Evolutionary conservation across 2,113 vertebrate genomes (phyloP).

Genomic region (Nothobranchius furzeri): DNA sequence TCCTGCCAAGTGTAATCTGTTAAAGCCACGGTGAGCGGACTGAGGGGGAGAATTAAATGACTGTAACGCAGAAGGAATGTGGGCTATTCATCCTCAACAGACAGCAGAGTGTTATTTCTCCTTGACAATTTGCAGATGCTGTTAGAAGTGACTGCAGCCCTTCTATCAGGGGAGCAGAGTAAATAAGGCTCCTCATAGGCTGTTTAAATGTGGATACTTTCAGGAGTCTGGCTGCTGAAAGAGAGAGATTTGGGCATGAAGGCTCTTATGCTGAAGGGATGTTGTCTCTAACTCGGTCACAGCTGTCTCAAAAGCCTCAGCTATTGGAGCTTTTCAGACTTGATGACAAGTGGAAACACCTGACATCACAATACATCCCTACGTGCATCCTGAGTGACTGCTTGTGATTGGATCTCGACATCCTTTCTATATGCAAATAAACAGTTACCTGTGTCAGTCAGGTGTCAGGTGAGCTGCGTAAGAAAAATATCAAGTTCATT

Average conservation of each 20-base stretch:
- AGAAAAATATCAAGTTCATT: neutral
- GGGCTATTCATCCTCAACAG: constrained; percentile 70
- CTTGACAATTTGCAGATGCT: constrained; percentile 70
- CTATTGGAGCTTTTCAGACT: neutral
- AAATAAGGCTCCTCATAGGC: constrained; percentile 47
- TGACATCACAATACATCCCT: neutral
- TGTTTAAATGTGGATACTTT: constrained; percentile 48
- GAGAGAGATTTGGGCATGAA: constrained; percentile 39
- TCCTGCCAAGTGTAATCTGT: constrained; percentile 72
- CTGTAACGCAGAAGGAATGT: constrained; percentile 70
- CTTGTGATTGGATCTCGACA: neutral
- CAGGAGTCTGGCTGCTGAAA: constrained; percentile 49
- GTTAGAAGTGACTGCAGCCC: constrained; percentile 57
- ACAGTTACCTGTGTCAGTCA: neutral
- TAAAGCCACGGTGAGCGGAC: constrained; percentile 65
- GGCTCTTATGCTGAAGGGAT: constrained; percentile 29
- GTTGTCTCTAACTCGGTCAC: constrained; percentile 31
- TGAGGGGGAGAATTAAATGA: constrained; percentile 72
- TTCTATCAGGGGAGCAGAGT: constrained; percentile 38
- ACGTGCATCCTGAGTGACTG: neutral
- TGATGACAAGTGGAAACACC: neutral
- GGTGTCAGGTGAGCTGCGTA: neutral
- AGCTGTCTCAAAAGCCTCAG: constrained; percentile 16
- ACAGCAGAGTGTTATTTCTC: constrained; percentile 65
- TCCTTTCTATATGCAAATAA: neutral